Percentiles rank a stretch among this genome's conserved stretches.
phyloP scores from a whole-genome alignment of 2,113 vertebrate species.

The Globicephala melas region DNA sequence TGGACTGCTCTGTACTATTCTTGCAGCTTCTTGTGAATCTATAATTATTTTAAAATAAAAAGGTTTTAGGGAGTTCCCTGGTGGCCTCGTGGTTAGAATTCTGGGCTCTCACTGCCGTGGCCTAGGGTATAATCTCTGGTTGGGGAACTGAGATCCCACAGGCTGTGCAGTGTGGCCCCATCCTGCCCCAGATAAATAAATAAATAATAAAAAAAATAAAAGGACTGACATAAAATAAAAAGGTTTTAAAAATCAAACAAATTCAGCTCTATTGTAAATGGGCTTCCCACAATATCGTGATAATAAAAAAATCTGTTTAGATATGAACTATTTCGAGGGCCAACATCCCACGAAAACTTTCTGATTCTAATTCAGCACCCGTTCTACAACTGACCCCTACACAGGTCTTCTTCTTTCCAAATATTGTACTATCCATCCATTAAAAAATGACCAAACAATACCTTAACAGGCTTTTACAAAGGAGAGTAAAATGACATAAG shows the following conservation, averaged over 20 bases:
- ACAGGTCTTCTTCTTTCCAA: background rate
- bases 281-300: background rate
- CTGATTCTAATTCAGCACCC: background rate
- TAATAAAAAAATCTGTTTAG: background rate
- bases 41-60: background rate
- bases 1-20: background rate
- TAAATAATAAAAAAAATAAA: background rate
- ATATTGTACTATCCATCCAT: background rate
- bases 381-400: background rate
- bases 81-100: background rate
- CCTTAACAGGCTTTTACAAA: background rate
- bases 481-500: background rate
- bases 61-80: background rate
- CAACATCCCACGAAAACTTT: background rate
- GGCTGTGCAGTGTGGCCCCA: accelerated
- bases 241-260: background rate
- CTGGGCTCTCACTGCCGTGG: background rate
- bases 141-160: background rate
- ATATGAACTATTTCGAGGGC: background rate
- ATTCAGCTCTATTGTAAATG: background rate
- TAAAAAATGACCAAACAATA: background rate
- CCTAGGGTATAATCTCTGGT: background rate
- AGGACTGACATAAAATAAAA: background rate
- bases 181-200: background rate
- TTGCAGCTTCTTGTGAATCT: background rate